Evolutionary conservation across 2,113 vertebrate species (phyloP), one percentile per base, ranked within the genome.

Genomic region (Colinus virginianus): DNA sequence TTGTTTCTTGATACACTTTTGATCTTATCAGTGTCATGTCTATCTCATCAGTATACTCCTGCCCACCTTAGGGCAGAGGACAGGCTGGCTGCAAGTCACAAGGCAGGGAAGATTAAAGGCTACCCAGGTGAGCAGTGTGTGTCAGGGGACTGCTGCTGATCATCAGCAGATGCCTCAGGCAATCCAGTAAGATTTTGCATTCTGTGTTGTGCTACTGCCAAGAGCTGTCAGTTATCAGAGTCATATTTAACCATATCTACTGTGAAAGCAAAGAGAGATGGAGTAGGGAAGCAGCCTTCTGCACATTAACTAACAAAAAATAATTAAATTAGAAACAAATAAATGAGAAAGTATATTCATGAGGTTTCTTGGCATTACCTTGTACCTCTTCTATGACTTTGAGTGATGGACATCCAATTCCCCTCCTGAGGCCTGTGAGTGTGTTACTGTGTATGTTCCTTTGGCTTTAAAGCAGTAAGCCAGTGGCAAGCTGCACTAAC

Each of bases 401-500:
- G 55, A 49, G 67, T 25, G 46, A 42, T 74, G 17, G 43, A 38
- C 14, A 67, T 40, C 25, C 1, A 0, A 2, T 22, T 56, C 30
- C 15, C 55, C 0, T 0, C 1, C 28, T 55, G 88, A 86, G 46
- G 64, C 46, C 69, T 86, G 1, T 43, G 7, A 40, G 21, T n/a
- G 4, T 78, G 32, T 40, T 38, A 16, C 48, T 70, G 3, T 40
- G 0, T 76, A 5, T 51, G 48, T 87, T 76, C 63, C 58, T 14
- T 49, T 87, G 58, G 45, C 70, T 86, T 84, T 84, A 78, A 88
- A 87, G 66, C 77, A 72, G 78, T 84, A 62, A 75, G 59, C 76
- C 66, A 32, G 14, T 59, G 6, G 34, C 59, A 86, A n/a, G 8
- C 36, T 75, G 8, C 7, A 38, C 72, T 86, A 38, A 38, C 58